Conservation (phyloP, 1,140 invertebrate species). For the Zaprionus vittiger region DNA sequence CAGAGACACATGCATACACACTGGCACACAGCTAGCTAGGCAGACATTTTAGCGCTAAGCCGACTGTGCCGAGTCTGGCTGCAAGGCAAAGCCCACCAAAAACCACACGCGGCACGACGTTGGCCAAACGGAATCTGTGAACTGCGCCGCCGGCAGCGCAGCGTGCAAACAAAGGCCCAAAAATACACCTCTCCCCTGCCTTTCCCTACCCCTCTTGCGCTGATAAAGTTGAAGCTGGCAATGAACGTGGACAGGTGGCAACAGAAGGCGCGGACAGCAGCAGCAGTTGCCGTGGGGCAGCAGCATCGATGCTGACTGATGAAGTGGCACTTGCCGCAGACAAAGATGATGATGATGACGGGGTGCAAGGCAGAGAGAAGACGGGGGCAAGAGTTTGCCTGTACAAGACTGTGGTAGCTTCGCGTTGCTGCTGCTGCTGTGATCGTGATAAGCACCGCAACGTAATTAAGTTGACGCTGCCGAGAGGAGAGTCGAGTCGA, state of each 20-base stretch:
- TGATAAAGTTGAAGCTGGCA: constrained; percentile 31
- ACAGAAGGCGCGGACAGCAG: constrained; percentile 59
- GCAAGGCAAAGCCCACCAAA: constrained; percentile 70
- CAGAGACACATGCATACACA: constrained; percentile 26
- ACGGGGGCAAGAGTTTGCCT: background rate
- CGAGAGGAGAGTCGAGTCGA: background rate
- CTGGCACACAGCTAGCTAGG: constrained; percentile 25
- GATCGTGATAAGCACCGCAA: constrained; percentile 68
- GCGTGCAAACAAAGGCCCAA: constrained; percentile 68
- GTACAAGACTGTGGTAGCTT: background rate
- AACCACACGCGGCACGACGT: constrained; percentile 58
- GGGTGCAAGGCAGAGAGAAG: background rate
- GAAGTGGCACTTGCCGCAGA: constrained; percentile 70
- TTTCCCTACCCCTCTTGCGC: background rate
- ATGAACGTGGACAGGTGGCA: constrained; percentile 50
- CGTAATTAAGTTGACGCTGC: constrained; percentile 71
- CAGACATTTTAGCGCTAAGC: constrained; percentile 74
- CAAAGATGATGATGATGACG: constrained; percentile 41
- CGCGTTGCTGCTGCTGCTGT: constrained; percentile 6
- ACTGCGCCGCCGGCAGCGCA: constrained; percentile 52
- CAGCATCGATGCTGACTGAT: constrained; percentile 72
- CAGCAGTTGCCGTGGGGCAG: constrained; percentile 45
- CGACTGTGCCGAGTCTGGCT: constrained; percentile 48
- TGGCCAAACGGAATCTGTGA: constrained; percentile 58
- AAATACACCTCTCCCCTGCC: constrained; percentile 22